Evolutionary conservation across 2,113 vertebrate species (phyloP).

Genomic region (Cervus canadensis): DNA sequence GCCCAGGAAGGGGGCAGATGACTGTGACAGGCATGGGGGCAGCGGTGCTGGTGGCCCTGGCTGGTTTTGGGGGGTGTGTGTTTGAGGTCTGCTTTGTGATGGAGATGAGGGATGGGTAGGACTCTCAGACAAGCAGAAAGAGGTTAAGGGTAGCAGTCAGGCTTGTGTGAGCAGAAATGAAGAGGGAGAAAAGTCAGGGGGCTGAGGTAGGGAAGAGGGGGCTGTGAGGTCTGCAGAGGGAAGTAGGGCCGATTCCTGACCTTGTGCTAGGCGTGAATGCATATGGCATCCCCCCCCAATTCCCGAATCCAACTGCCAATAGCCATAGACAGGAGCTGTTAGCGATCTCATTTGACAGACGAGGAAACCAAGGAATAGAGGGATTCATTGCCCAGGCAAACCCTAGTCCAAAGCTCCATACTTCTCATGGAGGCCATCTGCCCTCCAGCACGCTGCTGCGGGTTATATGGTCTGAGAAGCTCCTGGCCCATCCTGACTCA

Average conservation of each 20-base stretch:
- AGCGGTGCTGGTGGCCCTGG: not conserved
- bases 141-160: too few species aligned
- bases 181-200: not conserved
- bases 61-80: not conserved
- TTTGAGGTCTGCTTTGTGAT: too few species aligned
- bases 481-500: too few species aligned
- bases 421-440: not conserved
- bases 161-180: not conserved
- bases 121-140: not conserved
- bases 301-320: not conserved
- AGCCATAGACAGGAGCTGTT: not conserved
- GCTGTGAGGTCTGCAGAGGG: not conserved
- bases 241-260: not conserved
- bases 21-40: not conserved
- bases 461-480: not conserved
- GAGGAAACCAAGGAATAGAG: not conserved
- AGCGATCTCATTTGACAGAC: not conserved
- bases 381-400: not conserved
- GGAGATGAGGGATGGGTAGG: not conserved
- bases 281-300: rapidly evolving
- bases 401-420: not conserved
- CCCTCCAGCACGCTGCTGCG: rapidly evolving
- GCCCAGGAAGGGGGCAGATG: not conserved
- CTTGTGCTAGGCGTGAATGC: not conserved
- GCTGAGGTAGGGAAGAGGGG: not conserved